These are phyloP conservation scores for Sternarchorhynchus goeldii DNA, from an alignment of 2,797 vertebrate species.

Conservation along the genomic window DNA sequence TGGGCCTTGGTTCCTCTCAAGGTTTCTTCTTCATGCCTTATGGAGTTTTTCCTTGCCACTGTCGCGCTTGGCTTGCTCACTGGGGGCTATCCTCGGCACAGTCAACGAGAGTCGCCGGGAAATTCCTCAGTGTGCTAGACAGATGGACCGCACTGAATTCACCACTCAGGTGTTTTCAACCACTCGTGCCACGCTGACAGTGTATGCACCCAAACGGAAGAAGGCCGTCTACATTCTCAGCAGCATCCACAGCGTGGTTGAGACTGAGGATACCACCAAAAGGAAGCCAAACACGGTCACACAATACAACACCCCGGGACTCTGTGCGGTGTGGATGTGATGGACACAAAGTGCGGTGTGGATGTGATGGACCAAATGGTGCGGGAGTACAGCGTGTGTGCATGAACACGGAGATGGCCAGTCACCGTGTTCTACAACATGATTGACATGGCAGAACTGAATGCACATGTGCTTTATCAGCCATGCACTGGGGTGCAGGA, in stretches of 20 bases:
- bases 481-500: conserved; percentile 12
- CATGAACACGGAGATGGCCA: conserved; percentile 12
- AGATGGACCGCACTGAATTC: not conserved
- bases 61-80: too few species aligned
- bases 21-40: too few species aligned
- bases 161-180: conserved; percentile 31
- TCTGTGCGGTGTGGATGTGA: too few species aligned
- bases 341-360: not conserved
- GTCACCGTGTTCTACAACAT: not conserved
- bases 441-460: conserved; percentile 5
- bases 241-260: not conserved
- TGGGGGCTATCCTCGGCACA: conserved; percentile 20
- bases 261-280: conserved; percentile 6
- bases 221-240: not conserved
- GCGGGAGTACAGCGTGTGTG: not conserved
- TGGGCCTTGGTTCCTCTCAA: too few species aligned
- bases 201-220: conserved; percentile 27
- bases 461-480: conserved; percentile 16
- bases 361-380: conserved; percentile 15
- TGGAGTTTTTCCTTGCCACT: too few species aligned
- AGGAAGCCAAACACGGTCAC: conserved; percentile 7
- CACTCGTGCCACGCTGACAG: conserved; percentile 20
- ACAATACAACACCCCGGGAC: not conserved
- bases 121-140: conserved; percentile 10
- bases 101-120: conserved; percentile 22